These are phyloP conservation scores for Notarius lentiginosus DNA, from an alignment of 2,113 vertebrate species.

Conservation along the genomic window DNA sequence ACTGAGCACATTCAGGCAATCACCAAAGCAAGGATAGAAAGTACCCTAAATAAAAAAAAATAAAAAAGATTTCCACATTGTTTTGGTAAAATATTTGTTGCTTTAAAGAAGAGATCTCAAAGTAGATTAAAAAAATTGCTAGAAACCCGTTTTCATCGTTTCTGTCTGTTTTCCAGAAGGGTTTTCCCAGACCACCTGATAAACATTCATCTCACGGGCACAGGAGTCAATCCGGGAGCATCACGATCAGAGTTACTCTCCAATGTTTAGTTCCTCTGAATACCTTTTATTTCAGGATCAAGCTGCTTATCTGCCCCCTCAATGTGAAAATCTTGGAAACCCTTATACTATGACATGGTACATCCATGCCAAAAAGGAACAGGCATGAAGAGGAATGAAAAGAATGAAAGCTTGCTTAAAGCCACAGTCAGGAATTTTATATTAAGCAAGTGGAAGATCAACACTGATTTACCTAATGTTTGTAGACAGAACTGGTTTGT, in stretches of 20 bases:
- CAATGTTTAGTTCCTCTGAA: background rate
- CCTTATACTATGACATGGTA: background rate
- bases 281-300: no score
- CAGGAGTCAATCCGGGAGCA: background rate
- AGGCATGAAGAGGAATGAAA: background rate
- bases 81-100: background rate
- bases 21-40: background rate
- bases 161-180: conserved; percentile 10
- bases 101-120: background rate
- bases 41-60: background rate
- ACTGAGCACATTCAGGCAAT: background rate
- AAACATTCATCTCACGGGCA: background rate
- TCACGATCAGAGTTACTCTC: background rate
- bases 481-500: background rate
- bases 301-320: background rate
- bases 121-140: background rate
- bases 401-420: conserved; percentile 12
- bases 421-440: conserved; percentile 12
- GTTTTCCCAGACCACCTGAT: background rate
- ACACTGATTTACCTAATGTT: background rate
- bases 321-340: background rate
- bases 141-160: background rate
- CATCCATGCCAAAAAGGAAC: background rate
- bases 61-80: background rate
- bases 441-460: background rate